phyloP scores from a whole-genome alignment of 2,888 invertebrate species.

The Aromia moschata region DNA sequence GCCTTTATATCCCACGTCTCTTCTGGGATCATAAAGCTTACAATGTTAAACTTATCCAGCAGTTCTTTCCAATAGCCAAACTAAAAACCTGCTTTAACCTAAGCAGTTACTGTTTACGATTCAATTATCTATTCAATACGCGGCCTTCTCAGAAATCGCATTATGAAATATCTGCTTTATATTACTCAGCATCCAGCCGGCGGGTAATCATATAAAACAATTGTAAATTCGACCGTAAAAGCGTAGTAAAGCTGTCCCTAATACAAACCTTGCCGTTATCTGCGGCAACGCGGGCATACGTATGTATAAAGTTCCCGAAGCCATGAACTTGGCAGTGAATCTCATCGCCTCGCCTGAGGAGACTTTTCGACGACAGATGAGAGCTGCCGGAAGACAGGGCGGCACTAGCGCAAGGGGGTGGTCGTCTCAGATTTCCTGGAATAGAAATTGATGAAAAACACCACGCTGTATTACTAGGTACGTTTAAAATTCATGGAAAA shows the following conservation, averaged over 20 bases:
- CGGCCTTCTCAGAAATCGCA: background rate
- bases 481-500: too few relatives aligned
- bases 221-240: slow-evolving; percentile 20
- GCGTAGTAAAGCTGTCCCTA: slow-evolving; percentile 10
- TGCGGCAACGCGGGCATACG: slow-evolving; percentile 7
- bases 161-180: background rate
- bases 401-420: background rate
- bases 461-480: too few relatives aligned
- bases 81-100: too few relatives aligned
- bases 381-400: background rate
- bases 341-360: slow-evolving; percentile 17
- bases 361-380: slow-evolving; percentile 28
- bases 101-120: background rate
- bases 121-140: background rate
- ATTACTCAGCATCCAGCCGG: background rate
- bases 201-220: slow-evolving; percentile 2
- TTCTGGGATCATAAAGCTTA: too few relatives aligned
- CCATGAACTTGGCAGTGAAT: slow-evolving; percentile 31
- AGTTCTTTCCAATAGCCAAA: too few relatives aligned
- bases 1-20: too few relatives aligned
- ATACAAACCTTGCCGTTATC: slow-evolving; percentile 15
- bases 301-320: slow-evolving; percentile 30
- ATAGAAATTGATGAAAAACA: too few relatives aligned
- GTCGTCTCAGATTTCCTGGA: too few relatives aligned
- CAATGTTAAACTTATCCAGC: too few relatives aligned